Conservation (phyloP, 2,888 invertebrate genomes). For the Caradrina clavipalpis region DNA sequence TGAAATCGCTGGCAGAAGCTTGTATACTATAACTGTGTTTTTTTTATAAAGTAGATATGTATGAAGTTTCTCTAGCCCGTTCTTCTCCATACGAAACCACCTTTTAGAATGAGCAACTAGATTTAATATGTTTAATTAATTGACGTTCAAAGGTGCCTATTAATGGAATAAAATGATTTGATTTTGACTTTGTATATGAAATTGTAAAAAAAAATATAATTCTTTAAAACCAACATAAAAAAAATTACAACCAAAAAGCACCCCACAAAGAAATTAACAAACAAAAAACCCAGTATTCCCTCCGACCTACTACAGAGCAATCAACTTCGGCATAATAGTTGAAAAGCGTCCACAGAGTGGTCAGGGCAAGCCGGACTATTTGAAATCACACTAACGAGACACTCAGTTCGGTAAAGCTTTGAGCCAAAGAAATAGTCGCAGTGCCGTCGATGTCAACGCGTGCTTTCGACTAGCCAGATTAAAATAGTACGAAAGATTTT, state of each 20-base stretch:
- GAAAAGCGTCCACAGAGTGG: conserved; percentile 72
- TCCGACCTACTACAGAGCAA: conserved; percentile 72
- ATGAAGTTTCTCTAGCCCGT: too few species aligned
- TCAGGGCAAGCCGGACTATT: conserved; percentile 73
- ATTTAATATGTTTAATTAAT: too few species aligned
- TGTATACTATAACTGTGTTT: too few species aligned
- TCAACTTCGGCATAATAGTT: conserved; percentile 76
- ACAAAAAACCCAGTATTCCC: conserved; percentile 64
- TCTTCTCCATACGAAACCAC: too few species aligned
- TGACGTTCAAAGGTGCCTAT: too few species aligned
- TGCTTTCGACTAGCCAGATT: conserved; percentile 32
- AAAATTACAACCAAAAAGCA: background rate
- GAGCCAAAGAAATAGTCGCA: conserved; percentile 60
- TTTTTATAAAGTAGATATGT: too few species aligned
- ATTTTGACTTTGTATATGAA: too few species aligned
- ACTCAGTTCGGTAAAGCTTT: conserved; percentile 74
- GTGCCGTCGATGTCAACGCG: conserved; percentile 38
- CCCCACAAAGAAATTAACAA: conserved; percentile 22
- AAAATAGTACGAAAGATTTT: conserved; percentile 6
- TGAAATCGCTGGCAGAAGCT: too few species aligned
- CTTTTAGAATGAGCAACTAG: too few species aligned
- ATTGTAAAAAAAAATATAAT: too few species aligned
- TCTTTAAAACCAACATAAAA: too few species aligned
- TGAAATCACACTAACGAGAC: conserved; percentile 85
- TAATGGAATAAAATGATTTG: too few species aligned